These are phyloP conservation scores for Druon quercuslanigerum DNA, from an alignment of 1,140 invertebrate genomes.

Conservation along the genomic window DNA sequence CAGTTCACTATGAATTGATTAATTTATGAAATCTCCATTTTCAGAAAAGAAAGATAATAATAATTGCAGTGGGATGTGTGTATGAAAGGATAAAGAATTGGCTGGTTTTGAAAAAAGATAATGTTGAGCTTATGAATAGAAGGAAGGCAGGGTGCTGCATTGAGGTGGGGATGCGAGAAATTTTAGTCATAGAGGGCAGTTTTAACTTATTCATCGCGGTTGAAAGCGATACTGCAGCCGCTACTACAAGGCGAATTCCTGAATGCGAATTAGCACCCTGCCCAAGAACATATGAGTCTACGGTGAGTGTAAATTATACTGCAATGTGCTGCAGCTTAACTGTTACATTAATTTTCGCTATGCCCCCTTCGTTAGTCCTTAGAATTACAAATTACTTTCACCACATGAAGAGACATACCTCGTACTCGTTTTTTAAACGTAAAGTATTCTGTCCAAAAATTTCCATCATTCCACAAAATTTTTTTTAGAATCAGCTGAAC, in stretches of 20 bases:
- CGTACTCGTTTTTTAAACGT: not conserved
- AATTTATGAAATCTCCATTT: too few relatives aligned
- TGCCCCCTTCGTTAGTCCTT: conserved; percentile 2
- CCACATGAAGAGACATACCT: not conserved
- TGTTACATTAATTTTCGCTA: conserved; percentile 53
- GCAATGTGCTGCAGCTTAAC: conserved; percentile 45
- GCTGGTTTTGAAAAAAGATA: not conserved
- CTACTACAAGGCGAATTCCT: conserved; percentile 36
- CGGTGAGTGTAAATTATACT: conserved; percentile 53
- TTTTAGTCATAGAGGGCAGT: not conserved
- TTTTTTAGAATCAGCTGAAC: too few relatives aligned
- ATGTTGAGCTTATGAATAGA: not conserved
- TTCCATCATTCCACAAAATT: too few relatives aligned
- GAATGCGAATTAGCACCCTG: conserved; percentile 52
- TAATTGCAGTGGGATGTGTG: too few relatives aligned
- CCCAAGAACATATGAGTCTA: conserved; percentile 45
- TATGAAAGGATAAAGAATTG: too few relatives aligned
- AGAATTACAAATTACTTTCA: not conserved
- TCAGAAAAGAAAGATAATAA: too few relatives aligned
- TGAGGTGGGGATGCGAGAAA: not conserved
- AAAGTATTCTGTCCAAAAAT: not conserved
- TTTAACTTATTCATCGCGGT: conserved; percentile 13
- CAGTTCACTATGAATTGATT: too few relatives aligned
- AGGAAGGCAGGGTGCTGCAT: not conserved
- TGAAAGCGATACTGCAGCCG: conserved; percentile 7